Evolutionary conservation across 2,888 invertebrate species (phyloP).

Genomic region (Pandemis corylana): DNA sequence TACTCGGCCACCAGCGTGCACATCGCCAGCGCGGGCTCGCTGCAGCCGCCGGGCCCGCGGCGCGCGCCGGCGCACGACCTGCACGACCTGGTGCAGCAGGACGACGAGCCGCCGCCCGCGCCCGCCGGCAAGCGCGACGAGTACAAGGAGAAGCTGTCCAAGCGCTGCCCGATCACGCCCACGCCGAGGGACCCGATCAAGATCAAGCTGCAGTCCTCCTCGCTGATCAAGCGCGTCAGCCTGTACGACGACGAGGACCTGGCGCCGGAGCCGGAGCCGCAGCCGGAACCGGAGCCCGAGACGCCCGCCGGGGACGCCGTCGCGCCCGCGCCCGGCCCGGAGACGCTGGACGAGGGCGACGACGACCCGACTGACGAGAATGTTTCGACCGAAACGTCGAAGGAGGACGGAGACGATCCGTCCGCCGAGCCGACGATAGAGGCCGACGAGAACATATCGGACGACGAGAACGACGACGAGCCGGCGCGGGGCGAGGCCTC

Average conservation of each 20-base stretch:
- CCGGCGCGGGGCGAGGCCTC: slow-evolving; percentile 34
- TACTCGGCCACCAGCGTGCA: slow-evolving; percentile 93
- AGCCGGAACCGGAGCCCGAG: slow-evolving; percentile 11
- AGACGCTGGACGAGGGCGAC: slow-evolving; percentile 18
- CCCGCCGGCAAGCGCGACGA: slow-evolving; percentile 55
- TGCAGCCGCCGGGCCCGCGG: slow-evolving; percentile 45
- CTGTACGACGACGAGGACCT: slow-evolving; percentile 83
- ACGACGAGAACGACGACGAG: slow-evolving; percentile 34
- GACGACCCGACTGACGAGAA: slow-evolving; percentile 44
- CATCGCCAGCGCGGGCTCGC: slow-evolving; percentile 82
- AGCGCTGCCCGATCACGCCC: slow-evolving; percentile 70
- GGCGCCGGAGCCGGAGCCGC: slow-evolving; percentile 50
- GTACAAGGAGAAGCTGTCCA: slow-evolving; percentile 72
- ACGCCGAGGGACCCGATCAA: slow-evolving; percentile 75
- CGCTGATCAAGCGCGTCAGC: slow-evolving; percentile 80
- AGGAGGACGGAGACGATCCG: slow-evolving; percentile 3
- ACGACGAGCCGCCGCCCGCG: slow-evolving; percentile 53
- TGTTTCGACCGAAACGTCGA: slow-evolving; percentile 29
- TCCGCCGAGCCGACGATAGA: slow-evolving; percentile 6
- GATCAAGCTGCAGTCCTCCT: slow-evolving; percentile 75
- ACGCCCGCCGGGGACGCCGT: neutral
- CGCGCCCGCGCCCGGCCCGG: neutral
- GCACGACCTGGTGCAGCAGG: slow-evolving; percentile 62
- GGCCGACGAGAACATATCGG: slow-evolving; percentile 41
- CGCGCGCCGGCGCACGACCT: slow-evolving; percentile 47